These are phyloP conservation scores for Timema cristinae DNA, from an alignment of 2,888 invertebrate genomes.

Conservation along the genomic window DNA sequence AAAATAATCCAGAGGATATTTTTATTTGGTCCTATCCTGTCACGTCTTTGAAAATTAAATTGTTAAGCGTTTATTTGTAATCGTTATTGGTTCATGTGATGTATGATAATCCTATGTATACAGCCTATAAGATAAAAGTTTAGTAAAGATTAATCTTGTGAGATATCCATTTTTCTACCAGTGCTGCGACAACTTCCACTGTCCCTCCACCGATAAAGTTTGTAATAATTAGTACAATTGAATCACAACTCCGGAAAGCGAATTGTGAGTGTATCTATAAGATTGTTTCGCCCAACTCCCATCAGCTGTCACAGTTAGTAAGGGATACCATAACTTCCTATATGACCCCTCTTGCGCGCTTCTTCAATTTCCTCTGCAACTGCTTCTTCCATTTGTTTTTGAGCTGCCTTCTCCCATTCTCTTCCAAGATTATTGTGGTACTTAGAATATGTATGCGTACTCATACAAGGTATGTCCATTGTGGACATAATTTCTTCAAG, in stretches of 20 bases:
- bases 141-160: no score
- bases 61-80: no score
- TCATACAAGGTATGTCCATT: conserved; percentile 24
- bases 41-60: no score
- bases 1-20: no score
- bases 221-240: no score
- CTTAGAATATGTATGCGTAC: conserved; percentile 18
- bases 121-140: no score
- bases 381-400: conserved; percentile 18
- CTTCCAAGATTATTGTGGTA: conserved; percentile 11
- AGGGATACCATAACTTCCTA: conserved; percentile 19
- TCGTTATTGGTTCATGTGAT: no score
- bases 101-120: no score
- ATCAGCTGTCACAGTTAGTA: conserved; percentile 21
- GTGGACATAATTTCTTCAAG: conserved; percentile 20
- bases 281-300: conserved; percentile 23
- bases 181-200: no score
- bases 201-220: no score
- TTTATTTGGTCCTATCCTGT: no score
- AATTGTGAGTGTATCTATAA: conserved; percentile 20
- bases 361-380: conserved; percentile 15
- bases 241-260: conserved; percentile 23
- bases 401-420: conserved; percentile 7
- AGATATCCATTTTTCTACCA: no score
- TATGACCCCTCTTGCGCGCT: conserved; percentile 15